Percentiles rank a stretch among this genome's conserved stretches.
phyloP scores from a whole-genome alignment of 2,888 invertebrate genomes.

The Drosophila pseudotakahashii region DNA sequence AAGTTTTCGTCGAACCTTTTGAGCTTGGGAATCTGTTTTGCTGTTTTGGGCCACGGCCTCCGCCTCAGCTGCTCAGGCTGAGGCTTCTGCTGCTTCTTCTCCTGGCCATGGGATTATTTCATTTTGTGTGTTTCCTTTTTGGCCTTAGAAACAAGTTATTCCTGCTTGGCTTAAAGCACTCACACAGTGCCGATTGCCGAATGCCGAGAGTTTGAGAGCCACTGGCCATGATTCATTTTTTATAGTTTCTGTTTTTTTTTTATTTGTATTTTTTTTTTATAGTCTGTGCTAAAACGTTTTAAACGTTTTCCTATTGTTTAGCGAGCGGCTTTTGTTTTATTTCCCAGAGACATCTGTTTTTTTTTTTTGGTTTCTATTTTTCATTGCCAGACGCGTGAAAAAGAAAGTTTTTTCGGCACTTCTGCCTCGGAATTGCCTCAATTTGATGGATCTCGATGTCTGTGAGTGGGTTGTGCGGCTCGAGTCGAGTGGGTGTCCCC shows the following conservation, averaged over 20 bases:
- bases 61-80: conserved; percentile 48
- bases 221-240: conserved; percentile 72
- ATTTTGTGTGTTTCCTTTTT: conserved; percentile 81
- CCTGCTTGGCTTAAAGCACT: conserved; percentile 63
- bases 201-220: conserved; percentile 20
- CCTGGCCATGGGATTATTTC: conserved; percentile 81
- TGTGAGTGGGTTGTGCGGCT: conserved; percentile 38
- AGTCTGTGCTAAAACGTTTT: conserved; percentile 45
- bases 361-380: conserved; percentile 50
- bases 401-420: conserved; percentile 64
- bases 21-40: conserved; percentile 80
- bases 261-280: conserved; percentile 7
- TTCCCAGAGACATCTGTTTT: conserved; percentile 32
- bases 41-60: conserved; percentile 67
- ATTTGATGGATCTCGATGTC: conserved; percentile 47
- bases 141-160: conserved; percentile 77
- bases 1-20: conserved; percentile 79
- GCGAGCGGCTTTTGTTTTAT: conserved; percentile 43
- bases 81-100: conserved; percentile 22
- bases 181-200: conserved; percentile 25
- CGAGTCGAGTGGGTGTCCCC: conserved; percentile 60
- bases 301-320: conserved; percentile 47
- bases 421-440: conserved; percentile 48
- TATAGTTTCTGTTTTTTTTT: conserved; percentile 31
- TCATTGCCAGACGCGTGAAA: conserved; percentile 72